Base-by-base conservation (phyloP, 2,888 invertebrate genomes). In the Coelinius sp. region DNA sequence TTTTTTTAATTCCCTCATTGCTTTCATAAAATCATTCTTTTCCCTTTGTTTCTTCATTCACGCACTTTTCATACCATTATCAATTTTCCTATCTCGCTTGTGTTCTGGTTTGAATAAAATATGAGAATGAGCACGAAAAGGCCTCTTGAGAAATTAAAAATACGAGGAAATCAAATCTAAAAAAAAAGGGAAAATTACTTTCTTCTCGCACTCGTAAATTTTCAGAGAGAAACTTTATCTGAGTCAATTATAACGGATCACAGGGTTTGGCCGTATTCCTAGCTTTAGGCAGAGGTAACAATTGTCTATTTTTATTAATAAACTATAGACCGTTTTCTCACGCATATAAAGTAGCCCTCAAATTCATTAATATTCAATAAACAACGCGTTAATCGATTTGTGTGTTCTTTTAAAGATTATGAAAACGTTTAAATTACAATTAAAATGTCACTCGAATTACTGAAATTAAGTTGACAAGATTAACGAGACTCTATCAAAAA, bases 201-300 rank as follows among this genome's bases (percentile, higher is more conserved):
- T 25, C 49, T n/a, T 35, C 52, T 52, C 12, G 24, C 22, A 52
- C 52, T 35, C 20, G n/a, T 35, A 25, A 53, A 56, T 41, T 17
- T 12, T 35, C 24, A 24, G 35, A 59, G 25, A 65, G 46, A 53
- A 25, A 44, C 5, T 27, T 7, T 10, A 62, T 52, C 70, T 68
- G 64, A 74, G 65, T 74, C 53, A 77, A 70, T 75, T 67, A 71
- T 70, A 77, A 73, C 71, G 49, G 75, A 76, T 71, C 74, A 76
- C 71, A 73, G 71, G 64, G 69, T 41, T n/a, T 75, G 75, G 74
- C 70, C 68, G 44, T 72, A 77, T 69, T 76, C 74, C 80, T 83
- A 83, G 75, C 77, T 76, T 81, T 82, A 83, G 81, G 82, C 81
- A 76, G 78, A 81, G 78, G 77, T 80, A 81, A 82, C 77, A 75